phyloP scores from a whole-genome alignment of 2,113 vertebrate genomes.

The Clarias gariepinus region DNA sequence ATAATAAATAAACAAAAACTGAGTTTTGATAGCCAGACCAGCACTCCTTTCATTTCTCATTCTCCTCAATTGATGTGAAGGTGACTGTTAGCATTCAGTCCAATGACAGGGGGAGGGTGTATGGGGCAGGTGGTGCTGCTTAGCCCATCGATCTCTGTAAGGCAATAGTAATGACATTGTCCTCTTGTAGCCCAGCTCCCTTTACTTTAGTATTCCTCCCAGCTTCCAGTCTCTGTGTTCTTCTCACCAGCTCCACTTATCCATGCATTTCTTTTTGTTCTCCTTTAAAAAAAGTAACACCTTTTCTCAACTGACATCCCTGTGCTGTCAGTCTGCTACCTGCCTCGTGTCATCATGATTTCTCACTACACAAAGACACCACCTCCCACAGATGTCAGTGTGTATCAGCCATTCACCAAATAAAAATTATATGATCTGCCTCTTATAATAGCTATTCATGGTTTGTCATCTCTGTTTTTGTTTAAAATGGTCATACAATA shows the following conservation, averaged over 20 bases:
- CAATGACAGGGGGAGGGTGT: constrained; percentile 20
- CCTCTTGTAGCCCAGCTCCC: constrained; percentile 43
- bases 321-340: background rate
- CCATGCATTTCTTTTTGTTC: background rate
- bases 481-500: background rate
- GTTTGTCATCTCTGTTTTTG: background rate
- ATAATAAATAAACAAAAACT: background rate
- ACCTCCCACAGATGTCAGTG: background rate
- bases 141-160: constrained; percentile 66
- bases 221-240: constrained; percentile 21
- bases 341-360: background rate
- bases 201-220: background rate
- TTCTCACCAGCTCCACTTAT: constrained; percentile 41
- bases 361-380: background rate
- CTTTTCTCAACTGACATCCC: background rate
- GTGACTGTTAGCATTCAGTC: constrained; percentile 25
- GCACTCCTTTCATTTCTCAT: background rate
- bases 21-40: background rate
- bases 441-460: background rate
- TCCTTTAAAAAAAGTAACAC: background rate
- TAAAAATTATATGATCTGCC: background rate
- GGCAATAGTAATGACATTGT: constrained; percentile 63
- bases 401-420: background rate
- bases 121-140: constrained; percentile 46
- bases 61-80: constrained; percentile 10